phyloP scores from a whole-genome alignment of 2,797 vertebrate species.

The Muscicapa striata region DNA sequence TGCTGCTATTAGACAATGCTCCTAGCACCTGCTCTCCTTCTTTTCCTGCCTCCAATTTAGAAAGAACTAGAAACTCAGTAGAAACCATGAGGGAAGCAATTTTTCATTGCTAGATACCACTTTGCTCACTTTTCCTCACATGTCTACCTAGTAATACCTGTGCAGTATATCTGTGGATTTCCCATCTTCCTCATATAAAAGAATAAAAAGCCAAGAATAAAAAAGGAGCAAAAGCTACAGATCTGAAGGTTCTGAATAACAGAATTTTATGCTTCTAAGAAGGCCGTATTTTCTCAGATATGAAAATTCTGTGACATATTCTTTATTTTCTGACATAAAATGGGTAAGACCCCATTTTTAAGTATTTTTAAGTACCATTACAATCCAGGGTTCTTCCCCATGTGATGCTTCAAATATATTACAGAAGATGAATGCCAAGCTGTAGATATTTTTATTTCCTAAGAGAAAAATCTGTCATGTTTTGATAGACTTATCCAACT shows the following conservation, averaged over 20 bases:
- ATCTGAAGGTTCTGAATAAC: background rate
- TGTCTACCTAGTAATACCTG: background rate
- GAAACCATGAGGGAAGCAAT: background rate
- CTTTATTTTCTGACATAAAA: background rate
- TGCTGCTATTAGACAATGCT: background rate
- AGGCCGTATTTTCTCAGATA: background rate
- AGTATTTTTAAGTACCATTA: background rate
- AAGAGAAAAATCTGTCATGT: background rate
- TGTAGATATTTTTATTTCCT: background rate
- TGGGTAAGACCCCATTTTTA: background rate
- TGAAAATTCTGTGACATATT: background rate
- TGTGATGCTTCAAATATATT: background rate
- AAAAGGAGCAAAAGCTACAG: background rate
- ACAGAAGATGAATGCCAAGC: background rate
- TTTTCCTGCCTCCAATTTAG: background rate
- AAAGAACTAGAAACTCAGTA: background rate
- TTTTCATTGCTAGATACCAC: background rate
- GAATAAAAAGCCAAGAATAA: background rate
- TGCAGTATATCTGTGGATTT: background rate
- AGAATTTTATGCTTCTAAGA: background rate
- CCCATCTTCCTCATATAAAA: background rate
- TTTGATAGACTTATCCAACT: background rate
- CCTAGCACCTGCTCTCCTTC: background rate
- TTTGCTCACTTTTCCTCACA: background rate
- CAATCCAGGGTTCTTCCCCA: background rate